A percentile compares a stretch with the other conserved stretches of the same genome.
phyloP scores from a whole-genome alignment of 1,140 invertebrate species.

The Ptiloglossa arizonensis region DNA sequence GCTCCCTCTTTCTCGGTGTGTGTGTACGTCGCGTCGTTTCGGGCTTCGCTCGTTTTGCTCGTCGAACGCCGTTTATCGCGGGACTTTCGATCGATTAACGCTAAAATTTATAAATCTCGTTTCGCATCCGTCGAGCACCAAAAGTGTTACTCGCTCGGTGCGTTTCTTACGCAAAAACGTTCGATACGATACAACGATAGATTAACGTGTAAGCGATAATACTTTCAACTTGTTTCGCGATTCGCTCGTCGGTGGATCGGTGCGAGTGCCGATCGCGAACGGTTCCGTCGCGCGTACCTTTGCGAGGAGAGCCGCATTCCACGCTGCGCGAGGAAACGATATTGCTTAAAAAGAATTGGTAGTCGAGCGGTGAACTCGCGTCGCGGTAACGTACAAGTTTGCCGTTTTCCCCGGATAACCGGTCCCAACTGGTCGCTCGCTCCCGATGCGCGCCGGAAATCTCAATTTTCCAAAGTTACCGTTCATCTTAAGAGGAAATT shows the following conservation, averaged over 20 bases:
- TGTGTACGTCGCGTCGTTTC: background rate
- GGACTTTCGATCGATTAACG: constrained; percentile 30
- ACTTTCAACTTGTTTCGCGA: constrained; percentile 77
- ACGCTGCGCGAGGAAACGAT: background rate
- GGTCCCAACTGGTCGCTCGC: too few species aligned
- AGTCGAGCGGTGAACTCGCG: too few species aligned
- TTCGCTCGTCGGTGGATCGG: constrained; percentile 30
- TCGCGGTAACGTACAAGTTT: background rate
- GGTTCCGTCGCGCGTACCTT: background rate
- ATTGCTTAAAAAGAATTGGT: too few species aligned
- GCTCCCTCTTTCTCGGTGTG: too few species aligned
- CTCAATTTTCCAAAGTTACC: too few species aligned
- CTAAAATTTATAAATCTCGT: constrained; percentile 46
- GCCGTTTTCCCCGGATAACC: too few species aligned
- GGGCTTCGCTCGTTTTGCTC: background rate
- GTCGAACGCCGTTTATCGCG: background rate
- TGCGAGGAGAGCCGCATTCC: constrained; percentile 4
- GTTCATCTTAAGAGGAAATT: too few species aligned
- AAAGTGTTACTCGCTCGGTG: constrained; percentile 57
- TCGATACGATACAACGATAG: constrained; percentile 68
- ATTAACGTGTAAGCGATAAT: constrained; percentile 76
- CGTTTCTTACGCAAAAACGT: constrained; percentile 66
- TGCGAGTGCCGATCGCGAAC: background rate
- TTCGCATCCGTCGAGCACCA: constrained; percentile 54
- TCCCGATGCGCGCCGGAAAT: too few species aligned